Base-by-base conservation (phyloP, 1,140 invertebrate genomes). In the Apis dorsata region DNA sequence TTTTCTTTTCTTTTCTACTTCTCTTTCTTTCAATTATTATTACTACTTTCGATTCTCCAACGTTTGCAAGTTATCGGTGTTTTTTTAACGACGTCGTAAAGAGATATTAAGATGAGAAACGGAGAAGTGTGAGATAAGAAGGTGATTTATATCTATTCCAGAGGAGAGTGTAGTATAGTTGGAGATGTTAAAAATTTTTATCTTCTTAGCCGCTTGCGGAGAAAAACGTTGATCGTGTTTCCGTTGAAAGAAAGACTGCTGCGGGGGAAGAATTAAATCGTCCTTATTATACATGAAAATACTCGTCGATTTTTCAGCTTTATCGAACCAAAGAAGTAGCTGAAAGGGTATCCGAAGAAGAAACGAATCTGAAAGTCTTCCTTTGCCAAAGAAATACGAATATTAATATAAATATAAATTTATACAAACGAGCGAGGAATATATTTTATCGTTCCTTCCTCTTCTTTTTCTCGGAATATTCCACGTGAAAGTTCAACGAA, bases 271-370 rank as follows among this genome's bases (percentile, higher is more conserved):
- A 44, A 7, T 44, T 44, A 44, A 44, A 44, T 44, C 34, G 34
- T 44, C 4, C 34, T 7, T 44, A 0, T 44, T 7, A 7, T 7
- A 44, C 34, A 3, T 44, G 34, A 44, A 44, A 7, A 19, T 15
- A 44, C 5, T 62, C 59, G 19, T n/a, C 21, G n/a, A 57, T 71
- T 83, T 89, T 91, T 34, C 87, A 91, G 90, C 77, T 89, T 83
- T 81, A 86, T 66, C 59, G 28, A 80, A 69, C 90, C 90, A 86
- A 89, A 89, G 78, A 88, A 82, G 80, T 66, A 62, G 17, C 80
- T 65, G 71, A 82, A 10, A 62, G 57, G 24, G 19, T 44, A 44
- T 44, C 34, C 34, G 34, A 62, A 24, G 60, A 51, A 34, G 44
- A 71, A 15, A 34, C 28, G 24, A 21, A n/a, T 24, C 21, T 34